A percentile compares a stretch with the other conserved stretches of the same genome.
Evolutionary conservation across 2,888 invertebrate genomes (phyloP).

Genomic region (Drosophila testacea): DNA sequence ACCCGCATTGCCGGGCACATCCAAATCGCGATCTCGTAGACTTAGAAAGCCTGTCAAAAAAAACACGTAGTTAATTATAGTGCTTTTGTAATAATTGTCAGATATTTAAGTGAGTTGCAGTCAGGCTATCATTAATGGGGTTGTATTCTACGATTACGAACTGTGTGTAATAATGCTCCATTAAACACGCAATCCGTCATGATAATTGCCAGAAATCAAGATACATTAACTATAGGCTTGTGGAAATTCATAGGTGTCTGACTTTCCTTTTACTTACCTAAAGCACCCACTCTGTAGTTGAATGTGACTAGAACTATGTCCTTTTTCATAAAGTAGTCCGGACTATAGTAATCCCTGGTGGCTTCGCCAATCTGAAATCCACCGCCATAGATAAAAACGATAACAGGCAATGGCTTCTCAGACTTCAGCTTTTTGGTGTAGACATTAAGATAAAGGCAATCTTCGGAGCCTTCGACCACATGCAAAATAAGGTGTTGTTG

Average conservation of each 20-base stretch:
- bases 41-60: constrained; percentile 85
- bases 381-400: constrained; percentile 86
- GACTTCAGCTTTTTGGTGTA: constrained; percentile 76
- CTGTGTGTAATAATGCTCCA: background rate
- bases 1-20: constrained; percentile 86
- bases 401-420: constrained; percentile 77
- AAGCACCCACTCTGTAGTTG: constrained; percentile 85
- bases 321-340: constrained; percentile 85
- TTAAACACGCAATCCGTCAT: background rate
- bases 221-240: background rate
- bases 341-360: constrained; percentile 80
- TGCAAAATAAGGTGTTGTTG: constrained; percentile 76
- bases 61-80: background rate
- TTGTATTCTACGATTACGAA: background rate
- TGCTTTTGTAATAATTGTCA: background rate
- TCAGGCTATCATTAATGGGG: constrained; percentile 3
- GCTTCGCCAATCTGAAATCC: constrained; percentile 85
- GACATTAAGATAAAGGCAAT: constrained; percentile 86
- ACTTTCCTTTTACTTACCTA: constrained; percentile 70
- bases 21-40: constrained; percentile 84
- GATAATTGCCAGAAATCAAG: background rate
- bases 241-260: background rate
- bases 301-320: constrained; percentile 85
- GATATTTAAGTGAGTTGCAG: background rate
- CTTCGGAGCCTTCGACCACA: constrained; percentile 85